These are phyloP conservation scores for Leptinotarsa lineolata DNA, from an alignment of 1,140 invertebrate genomes.

Conservation along the genomic window DNA sequence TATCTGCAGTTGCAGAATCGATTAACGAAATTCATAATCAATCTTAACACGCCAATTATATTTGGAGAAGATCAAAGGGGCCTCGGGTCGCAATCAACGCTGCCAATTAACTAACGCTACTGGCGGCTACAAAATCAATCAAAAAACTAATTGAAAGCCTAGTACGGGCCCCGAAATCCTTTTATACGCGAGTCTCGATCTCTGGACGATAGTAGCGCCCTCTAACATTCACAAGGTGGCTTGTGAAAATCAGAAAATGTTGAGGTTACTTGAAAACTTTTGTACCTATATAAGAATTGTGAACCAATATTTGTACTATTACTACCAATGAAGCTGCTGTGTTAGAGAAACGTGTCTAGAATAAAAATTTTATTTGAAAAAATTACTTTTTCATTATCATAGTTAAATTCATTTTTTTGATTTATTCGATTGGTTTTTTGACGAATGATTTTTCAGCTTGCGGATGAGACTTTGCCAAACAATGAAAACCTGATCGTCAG, in stretches of 20 bases:
- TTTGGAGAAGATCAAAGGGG: constrained; percentile 52
- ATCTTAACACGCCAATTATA: constrained; percentile 55
- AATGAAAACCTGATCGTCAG: too few species aligned
- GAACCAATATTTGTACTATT: too few species aligned
- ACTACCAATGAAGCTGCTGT: too few species aligned
- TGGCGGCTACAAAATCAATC: constrained; percentile 54
- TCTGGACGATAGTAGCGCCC: constrained; percentile 21
- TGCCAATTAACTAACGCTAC: constrained; percentile 54
- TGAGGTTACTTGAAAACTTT: too few species aligned
- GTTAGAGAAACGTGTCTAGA: too few species aligned
- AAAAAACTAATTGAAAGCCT: constrained; percentile 57
- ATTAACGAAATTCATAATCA: constrained; percentile 53
- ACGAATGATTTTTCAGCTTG: too few species aligned
- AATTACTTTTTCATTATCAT: too few species aligned
- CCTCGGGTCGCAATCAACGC: constrained; percentile 54
- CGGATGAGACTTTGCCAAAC: too few species aligned
- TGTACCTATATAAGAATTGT: too few species aligned
- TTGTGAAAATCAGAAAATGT: background rate
- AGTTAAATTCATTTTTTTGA: too few species aligned
- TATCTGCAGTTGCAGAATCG: constrained; percentile 45
- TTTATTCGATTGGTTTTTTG: too few species aligned
- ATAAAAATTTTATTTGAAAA: too few species aligned
- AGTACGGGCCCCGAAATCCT: constrained; percentile 39
- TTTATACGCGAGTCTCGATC: constrained; percentile 36
- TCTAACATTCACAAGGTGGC: constrained; percentile 14